Evolutionary conservation across 2,797 vertebrate genomes (phyloP).

Genomic region (Holocentrus rufus): DNA sequence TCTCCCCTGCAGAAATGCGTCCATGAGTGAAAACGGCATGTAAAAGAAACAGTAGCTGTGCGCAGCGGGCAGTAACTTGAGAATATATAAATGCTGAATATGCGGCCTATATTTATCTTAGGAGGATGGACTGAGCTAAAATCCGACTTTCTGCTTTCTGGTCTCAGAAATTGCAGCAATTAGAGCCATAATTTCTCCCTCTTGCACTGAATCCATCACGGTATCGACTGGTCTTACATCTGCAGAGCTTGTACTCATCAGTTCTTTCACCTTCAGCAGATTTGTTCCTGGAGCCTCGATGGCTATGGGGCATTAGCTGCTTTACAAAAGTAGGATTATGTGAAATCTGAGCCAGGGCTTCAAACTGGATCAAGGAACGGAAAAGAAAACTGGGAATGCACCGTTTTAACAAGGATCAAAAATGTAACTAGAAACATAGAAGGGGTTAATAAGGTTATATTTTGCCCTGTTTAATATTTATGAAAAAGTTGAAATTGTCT

Average conservation of each 20-base stretch:
- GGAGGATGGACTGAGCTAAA: background rate
- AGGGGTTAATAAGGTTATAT: too few species aligned
- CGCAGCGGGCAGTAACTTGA: background rate
- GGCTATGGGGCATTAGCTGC: background rate
- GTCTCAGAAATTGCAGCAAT: too few species aligned
- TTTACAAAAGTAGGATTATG: background rate
- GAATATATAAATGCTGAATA: background rate
- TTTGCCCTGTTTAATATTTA: too few species aligned
- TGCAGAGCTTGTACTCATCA: background rate
- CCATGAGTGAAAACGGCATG: background rate
- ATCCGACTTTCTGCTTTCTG: background rate
- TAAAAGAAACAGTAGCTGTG: background rate
- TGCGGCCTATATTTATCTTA: background rate
- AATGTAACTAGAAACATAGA: too few species aligned
- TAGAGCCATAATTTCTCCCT: too few species aligned
- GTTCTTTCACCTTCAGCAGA: background rate
- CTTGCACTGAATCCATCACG: too few species aligned
- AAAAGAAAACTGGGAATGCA: too few species aligned
- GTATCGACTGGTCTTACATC: too few species aligned
- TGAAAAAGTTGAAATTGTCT: too few species aligned
- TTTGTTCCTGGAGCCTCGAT: background rate
- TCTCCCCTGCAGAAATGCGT: background rate
- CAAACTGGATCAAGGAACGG: too few species aligned
- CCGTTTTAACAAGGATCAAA: too few species aligned
- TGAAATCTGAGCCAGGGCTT: background rate